A percentile compares a stretch with the other conserved stretches of the same genome.
These are phyloP conservation scores for Grapholita molesta DNA, from an alignment of 1,140 invertebrate species.

Conservation along the genomic window DNA sequence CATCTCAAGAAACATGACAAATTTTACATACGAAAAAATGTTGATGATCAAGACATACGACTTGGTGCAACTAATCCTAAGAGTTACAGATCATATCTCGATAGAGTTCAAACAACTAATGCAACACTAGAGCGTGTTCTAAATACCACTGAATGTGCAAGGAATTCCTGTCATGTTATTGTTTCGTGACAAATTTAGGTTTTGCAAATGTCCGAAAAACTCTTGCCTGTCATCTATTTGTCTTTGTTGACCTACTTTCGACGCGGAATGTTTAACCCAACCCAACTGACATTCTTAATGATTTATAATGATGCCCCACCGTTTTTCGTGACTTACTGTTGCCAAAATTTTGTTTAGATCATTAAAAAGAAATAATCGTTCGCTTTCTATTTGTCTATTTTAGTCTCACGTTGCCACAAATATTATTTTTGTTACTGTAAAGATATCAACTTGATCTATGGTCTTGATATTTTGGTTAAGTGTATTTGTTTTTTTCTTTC, in stretches of 20 bases:
- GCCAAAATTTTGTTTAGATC: conserved; percentile 38
- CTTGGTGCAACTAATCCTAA: no score
- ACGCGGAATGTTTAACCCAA: conserved; percentile 24
- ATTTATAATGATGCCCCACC: conserved; percentile 33
- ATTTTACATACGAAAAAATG: no score
- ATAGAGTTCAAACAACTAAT: conserved; percentile 17
- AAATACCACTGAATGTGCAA: neutral
- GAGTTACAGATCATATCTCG: neutral
- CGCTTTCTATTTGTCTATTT: conserved; percentile 23
- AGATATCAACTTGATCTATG: neutral
- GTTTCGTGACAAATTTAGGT: neutral
- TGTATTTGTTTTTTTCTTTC: neutral
- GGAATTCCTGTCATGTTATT: neutral
- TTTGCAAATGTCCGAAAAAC: conserved; percentile 1
- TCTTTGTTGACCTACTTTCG: conserved; percentile 40
- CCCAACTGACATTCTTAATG: conserved; percentile 32
- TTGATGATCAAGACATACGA: no score
- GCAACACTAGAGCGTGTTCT: conserved; percentile 20
- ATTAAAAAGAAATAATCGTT: conserved; percentile 24
- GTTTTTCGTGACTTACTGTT: conserved; percentile 37
- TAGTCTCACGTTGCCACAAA: neutral
- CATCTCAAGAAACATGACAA: no score
- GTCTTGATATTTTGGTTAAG: neutral
- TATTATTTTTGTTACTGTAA: neutral
- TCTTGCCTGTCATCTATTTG: conserved; percentile 33